Percentiles rank a stretch among this genome's conserved stretches.
phyloP scores from a whole-genome alignment of 2,797 vertebrate species.

The Gymnothorax javanicus region DNA sequence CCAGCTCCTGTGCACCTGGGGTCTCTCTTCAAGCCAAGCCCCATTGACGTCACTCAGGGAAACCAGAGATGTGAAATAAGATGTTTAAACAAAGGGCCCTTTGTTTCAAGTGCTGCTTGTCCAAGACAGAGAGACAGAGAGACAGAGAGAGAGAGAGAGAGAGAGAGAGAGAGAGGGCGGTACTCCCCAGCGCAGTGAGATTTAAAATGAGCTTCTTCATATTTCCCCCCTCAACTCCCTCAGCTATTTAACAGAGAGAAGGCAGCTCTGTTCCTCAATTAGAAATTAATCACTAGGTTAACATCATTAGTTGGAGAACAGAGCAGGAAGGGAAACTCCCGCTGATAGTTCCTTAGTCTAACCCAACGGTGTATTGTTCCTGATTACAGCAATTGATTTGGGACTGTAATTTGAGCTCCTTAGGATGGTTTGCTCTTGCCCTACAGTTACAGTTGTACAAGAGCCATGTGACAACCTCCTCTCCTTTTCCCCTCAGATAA shows the following conservation, averaged over 20 bases:
- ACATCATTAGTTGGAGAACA: conserved; percentile 20
- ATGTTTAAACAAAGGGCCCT: conserved; percentile 48
- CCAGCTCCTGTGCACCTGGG: conserved; percentile 42
- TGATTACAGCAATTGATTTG: background rate
- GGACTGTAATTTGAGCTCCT: background rate
- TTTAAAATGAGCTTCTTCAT: conserved; percentile 8
- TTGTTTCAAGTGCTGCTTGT: conserved; percentile 42
- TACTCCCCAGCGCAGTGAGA: conserved; percentile 34
- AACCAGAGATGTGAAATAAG: conserved; percentile 42
- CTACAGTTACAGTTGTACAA: background rate
- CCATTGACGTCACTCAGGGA: conserved; percentile 47
- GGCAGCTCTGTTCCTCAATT: conserved; percentile 20
- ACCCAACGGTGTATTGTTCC: background rate
- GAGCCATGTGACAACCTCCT: background rate
- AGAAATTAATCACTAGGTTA: conserved; percentile 29
- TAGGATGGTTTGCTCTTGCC: background rate
- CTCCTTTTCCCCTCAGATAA: conserved; percentile 78
- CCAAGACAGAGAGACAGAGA: conserved; percentile 34
- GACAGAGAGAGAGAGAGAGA: conserved; percentile 34
- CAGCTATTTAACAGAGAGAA: conserved; percentile 17
- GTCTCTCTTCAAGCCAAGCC: conserved; percentile 30
- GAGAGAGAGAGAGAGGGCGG: conserved; percentile 31
- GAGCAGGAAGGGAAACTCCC: background rate
- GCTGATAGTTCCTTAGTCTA: background rate
- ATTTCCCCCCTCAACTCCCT: conserved; percentile 11